phyloP scores from a whole-genome alignment of 1,140 invertebrate genomes.

The Drosophila busckii region DNA sequence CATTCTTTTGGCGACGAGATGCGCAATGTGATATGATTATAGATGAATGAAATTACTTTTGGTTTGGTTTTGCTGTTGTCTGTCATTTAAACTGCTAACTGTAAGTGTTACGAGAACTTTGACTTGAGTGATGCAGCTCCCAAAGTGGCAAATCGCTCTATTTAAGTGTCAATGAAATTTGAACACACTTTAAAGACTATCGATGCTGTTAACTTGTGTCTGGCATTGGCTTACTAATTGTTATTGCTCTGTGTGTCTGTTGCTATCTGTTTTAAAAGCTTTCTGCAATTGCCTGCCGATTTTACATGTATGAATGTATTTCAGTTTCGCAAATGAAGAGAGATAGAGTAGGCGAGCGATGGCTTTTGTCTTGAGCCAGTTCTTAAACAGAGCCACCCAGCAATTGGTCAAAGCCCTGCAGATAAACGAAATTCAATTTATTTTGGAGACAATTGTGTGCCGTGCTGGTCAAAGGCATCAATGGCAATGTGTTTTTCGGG shows the following conservation, averaged over 20 bases:
- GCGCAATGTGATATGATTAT: conserved; percentile 45
- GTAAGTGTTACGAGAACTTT: conserved; percentile 12
- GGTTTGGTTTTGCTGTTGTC: conserved; percentile 17
- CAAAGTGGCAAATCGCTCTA: conserved; percentile 49
- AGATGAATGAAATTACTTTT: conserved; percentile 46
- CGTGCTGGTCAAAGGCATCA: conserved; percentile 41
- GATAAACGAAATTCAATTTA: conserved; percentile 60
- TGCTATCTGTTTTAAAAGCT: neutral
- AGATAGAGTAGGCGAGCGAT: too few species aligned
- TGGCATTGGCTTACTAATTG: conserved; percentile 68
- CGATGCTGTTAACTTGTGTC: conserved; percentile 28
- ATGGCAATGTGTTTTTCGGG: conserved; percentile 20
- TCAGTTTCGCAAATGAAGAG: too few species aligned
- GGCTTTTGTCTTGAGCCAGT: conserved; percentile 39
- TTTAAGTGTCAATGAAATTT: conserved; percentile 53
- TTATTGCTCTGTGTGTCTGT: conserved; percentile 5
- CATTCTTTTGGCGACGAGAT: conserved; percentile 33
- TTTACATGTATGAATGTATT: too few species aligned
- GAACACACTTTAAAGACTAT: conserved; percentile 23
- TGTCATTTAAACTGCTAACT: conserved; percentile 5
- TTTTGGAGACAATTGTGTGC: conserved; percentile 48
- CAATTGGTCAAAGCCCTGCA: conserved; percentile 35
- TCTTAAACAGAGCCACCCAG: conserved; percentile 29
- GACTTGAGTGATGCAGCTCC: neutral
- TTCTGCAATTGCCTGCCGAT: too few species aligned